Percentiles rank a stretch among this genome's conserved stretches.
Conservation (phyloP, 2,888 invertebrate genomes). For the Neoscelio sp. region DNA sequence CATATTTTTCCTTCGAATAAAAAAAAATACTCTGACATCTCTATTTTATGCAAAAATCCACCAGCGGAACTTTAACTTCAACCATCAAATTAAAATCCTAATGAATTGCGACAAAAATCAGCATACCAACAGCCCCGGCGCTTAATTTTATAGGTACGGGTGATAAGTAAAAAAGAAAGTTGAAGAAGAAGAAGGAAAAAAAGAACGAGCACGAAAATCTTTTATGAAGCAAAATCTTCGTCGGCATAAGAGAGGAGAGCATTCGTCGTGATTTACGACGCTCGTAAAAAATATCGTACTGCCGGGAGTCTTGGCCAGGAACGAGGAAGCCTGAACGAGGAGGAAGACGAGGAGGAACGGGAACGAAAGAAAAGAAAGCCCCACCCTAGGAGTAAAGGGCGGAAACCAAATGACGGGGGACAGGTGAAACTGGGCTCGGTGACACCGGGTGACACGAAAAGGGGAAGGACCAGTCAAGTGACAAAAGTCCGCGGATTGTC, state of each 20-base stretch:
- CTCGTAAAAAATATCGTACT: conserved; percentile 66
- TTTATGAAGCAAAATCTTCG: conserved; percentile 63
- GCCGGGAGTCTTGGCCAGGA: conserved; percentile 41
- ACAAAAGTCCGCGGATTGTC: conserved; percentile 73
- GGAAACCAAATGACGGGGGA: conserved; percentile 52
- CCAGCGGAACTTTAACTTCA: too few relatives aligned
- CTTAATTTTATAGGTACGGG: not conserved
- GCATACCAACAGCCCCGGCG: too few relatives aligned
- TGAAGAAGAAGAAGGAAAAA: conserved; percentile 11
- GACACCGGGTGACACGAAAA: conserved; percentile 50
- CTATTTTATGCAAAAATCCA: too few relatives aligned
- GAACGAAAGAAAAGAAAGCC: conserved; percentile 44
- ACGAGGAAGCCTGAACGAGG: conserved; percentile 6
- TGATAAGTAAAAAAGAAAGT: conserved; percentile 45
- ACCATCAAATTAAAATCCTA: not conserved
- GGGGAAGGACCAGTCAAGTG: conserved; percentile 70
- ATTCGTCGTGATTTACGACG: conserved; percentile 64
- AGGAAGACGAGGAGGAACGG: conserved; percentile 32
- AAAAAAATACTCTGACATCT: too few relatives aligned
- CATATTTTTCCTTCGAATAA: too few relatives aligned
- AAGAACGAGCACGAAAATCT: conserved; percentile 45
- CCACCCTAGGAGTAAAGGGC: conserved; percentile 68
- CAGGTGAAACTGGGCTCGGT: conserved; percentile 45
- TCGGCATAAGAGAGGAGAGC: conserved; percentile 39
- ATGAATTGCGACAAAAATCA: conserved; percentile 22